phyloP scores from a whole-genome alignment of 1,140 invertebrate genomes.

The Lepidurus arcticus region DNA sequence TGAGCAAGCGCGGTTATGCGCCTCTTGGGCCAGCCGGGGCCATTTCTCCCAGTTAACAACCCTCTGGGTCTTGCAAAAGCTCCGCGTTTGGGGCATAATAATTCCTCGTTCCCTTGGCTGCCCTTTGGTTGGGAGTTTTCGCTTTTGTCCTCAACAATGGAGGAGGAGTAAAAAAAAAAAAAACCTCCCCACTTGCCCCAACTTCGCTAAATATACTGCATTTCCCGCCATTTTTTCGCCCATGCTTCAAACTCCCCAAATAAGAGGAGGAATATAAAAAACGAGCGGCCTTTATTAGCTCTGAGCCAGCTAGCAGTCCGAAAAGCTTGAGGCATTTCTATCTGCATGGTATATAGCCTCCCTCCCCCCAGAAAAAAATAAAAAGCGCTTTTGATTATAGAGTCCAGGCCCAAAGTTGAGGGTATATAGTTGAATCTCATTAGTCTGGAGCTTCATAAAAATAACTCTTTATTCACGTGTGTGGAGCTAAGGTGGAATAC shows the following conservation, averaged over 20 bases:
- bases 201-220: no score
- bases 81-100: neutral
- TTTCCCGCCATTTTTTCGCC: neutral
- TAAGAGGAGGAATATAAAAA: neutral
- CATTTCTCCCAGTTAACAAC: neutral
- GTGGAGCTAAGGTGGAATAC: neutral
- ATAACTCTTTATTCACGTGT: neutral
- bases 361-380: neutral
- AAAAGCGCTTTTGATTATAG: neutral
- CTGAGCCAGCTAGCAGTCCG: neutral
- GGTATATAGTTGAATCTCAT: neutral
- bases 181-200: no score
- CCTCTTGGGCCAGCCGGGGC: neutral
- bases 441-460: neutral
- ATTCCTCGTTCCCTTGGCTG: neutral
- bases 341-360: neutral
- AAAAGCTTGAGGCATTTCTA: neutral
- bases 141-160: neutral
- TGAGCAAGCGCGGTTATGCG: neutral
- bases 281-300: neutral
- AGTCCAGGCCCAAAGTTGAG: neutral
- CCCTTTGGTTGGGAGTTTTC: neutral
- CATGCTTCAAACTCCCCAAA: neutral
- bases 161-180: neutral
- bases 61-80: neutral